These are phyloP conservation scores for Apomyelois bistriatella DNA, from an alignment of 2,888 invertebrate species.

Conservation along the genomic window DNA sequence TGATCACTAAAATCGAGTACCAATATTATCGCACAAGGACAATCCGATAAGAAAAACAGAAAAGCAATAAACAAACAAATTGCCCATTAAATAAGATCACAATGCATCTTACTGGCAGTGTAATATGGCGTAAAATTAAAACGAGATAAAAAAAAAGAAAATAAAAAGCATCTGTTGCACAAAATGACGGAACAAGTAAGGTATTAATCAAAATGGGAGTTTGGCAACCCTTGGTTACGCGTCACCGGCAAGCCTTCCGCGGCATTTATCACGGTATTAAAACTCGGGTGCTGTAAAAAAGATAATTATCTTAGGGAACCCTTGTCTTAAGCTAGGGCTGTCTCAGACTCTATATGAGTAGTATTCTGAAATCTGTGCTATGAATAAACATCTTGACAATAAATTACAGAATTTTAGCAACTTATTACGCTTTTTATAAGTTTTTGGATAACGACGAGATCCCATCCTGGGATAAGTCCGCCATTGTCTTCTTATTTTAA, in stretches of 20 bases:
- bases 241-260: constrained; percentile 76
- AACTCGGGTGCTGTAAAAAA: constrained; percentile 76
- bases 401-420: too few species aligned
- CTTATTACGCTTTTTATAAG: too few species aligned
- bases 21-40: constrained; percentile 13
- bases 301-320: constrained; percentile 78
- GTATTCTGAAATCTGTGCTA: too few species aligned
- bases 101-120: constrained; percentile 41
- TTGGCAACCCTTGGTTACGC: constrained; percentile 26
- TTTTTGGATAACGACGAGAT: too few species aligned
- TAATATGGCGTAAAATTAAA: constrained; percentile 70
- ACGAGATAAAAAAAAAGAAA: constrained; percentile 55
- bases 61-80: constrained; percentile 16
- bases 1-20: constrained; percentile 12
- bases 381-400: too few species aligned
- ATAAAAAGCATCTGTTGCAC: constrained; percentile 73
- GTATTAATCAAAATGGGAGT: constrained; percentile 39
- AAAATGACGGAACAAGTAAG: constrained; percentile 59
- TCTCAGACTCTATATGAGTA: constrained; percentile 17
- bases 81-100: constrained; percentile 25
- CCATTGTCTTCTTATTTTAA: too few species aligned
- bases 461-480: too few species aligned
- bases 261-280: constrained; percentile 78
- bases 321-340: constrained; percentile 70
- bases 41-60: constrained; percentile 4